phyloP scores from a whole-genome alignment of 2,888 invertebrate genomes.

The Drosophila fungiperda region DNA sequence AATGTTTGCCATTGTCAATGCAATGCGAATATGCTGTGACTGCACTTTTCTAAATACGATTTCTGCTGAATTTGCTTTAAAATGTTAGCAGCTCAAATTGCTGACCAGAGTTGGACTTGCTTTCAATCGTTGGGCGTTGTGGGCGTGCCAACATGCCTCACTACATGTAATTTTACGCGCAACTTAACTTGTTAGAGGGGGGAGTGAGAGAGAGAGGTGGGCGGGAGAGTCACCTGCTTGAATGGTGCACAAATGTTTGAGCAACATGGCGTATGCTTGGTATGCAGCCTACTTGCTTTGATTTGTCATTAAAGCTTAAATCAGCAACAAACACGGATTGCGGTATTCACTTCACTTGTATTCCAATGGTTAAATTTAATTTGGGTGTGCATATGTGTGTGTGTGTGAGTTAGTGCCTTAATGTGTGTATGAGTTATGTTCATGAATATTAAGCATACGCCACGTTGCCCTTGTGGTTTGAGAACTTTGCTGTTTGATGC shows the following conservation, averaged over 20 bases:
- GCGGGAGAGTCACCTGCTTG: constrained; percentile 3
- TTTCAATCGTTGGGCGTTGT: constrained; percentile 13
- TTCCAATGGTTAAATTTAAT: constrained; percentile 27
- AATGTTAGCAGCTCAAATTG: constrained; percentile 65
- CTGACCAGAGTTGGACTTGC: constrained; percentile 64
- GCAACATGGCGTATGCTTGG: constrained; percentile 72
- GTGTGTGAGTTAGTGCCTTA: background rate
- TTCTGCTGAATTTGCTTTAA: constrained; percentile 80
- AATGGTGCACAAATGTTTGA: constrained; percentile 65
- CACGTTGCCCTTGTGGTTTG: constrained; percentile 14
- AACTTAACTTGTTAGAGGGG: constrained; percentile 78
- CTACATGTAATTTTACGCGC: constrained; percentile 84
- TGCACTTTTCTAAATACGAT: constrained; percentile 80
- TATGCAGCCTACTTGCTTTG: constrained; percentile 64
- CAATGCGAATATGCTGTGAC: constrained; percentile 64
- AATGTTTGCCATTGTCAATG: constrained; percentile 59
- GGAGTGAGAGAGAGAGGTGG: background rate
- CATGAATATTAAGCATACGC: constrained; percentile 56
- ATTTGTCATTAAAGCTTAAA: constrained; percentile 73
- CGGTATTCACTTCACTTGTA: too few species aligned
- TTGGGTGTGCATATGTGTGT: background rate
- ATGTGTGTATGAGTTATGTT: constrained; percentile 49
- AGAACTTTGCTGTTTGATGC: constrained; percentile 17
- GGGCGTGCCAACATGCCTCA: constrained; percentile 69
- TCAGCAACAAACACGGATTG: constrained; percentile 51